Percentiles rank a stretch among this genome's conserved stretches.
phyloP scores from a whole-genome alignment of 2,888 invertebrate species.

The Homarus gammarus region DNA sequence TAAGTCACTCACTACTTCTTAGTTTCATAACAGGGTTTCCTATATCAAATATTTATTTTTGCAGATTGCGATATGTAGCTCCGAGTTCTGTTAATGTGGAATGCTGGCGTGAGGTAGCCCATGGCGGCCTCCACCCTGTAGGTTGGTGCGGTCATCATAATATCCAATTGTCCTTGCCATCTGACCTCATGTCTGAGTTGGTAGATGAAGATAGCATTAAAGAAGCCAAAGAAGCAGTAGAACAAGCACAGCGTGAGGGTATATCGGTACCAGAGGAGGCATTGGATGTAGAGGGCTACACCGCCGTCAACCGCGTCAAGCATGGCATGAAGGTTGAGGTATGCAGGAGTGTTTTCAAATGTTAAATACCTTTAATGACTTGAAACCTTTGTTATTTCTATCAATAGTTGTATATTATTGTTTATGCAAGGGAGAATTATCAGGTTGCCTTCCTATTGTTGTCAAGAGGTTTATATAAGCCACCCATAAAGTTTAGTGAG shows the following conservation, averaged over 20 bases:
- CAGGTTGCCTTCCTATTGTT: too few relatives aligned
- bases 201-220: constrained; percentile 13
- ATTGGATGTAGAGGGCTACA: constrained; percentile 56
- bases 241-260: constrained; percentile 20
- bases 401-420: too few relatives aligned
- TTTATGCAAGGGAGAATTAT: too few relatives aligned
- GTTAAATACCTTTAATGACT: too few relatives aligned
- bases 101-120: constrained; percentile 48
- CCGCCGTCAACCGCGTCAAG: constrained; percentile 61
- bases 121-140: constrained; percentile 52
- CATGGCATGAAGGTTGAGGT: constrained; percentile 66
- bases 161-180: constrained; percentile 35
- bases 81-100: constrained; percentile 35
- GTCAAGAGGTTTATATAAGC: too few relatives aligned
- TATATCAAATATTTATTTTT: not conserved
- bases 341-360: too few relatives aligned
- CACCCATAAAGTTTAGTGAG: too few relatives aligned
- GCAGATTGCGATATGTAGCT: constrained; percentile 53
- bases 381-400: too few relatives aligned
- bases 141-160: constrained; percentile 55
- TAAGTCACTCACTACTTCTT: too few relatives aligned
- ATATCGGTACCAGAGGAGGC: constrained; percentile 64
- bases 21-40: not conserved
- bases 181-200: constrained; percentile 19
- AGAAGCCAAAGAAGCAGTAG: constrained; percentile 41